phyloP scores from a whole-genome alignment of 2,888 invertebrate species.

The Drosophila mimetica region DNA sequence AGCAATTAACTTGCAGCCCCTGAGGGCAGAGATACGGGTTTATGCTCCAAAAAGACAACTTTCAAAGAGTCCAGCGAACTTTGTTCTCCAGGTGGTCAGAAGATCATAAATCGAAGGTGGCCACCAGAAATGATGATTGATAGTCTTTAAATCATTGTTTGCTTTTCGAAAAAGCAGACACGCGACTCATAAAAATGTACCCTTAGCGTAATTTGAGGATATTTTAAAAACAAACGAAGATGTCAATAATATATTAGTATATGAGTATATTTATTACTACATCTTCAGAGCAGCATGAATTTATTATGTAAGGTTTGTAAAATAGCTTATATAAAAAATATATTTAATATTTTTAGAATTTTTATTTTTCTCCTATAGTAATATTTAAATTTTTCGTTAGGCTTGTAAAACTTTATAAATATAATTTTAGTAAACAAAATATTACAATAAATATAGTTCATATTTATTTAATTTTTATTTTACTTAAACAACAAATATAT shows the following conservation, averaged over 20 bases:
- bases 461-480: too few relatives aligned
- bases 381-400: too few relatives aligned
- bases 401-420: too few relatives aligned
- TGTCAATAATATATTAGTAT: not conserved
- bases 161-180: not conserved
- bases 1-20: slow-evolving; percentile 47
- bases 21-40: slow-evolving; percentile 24
- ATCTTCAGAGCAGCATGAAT: too few relatives aligned
- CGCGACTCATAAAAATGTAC: not conserved
- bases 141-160: slow-evolving; percentile 8
- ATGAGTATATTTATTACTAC: not conserved
- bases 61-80: slow-evolving; percentile 31
- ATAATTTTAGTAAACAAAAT: too few relatives aligned
- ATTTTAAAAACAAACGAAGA: not conserved
- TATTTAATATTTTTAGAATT: not conserved
- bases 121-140: slow-evolving; percentile 7
- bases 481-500: too few relatives aligned
- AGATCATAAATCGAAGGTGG: not conserved
- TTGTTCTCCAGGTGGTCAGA: slow-evolving; percentile 6
- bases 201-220: not conserved
- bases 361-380: not conserved
- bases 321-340: not conserved
- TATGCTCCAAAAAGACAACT: slow-evolving; percentile 30
- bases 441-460: too few relatives aligned
- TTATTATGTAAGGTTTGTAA: not conserved